These are phyloP conservation scores for Charadrius vociferus DNA, from an alignment of 2,113 vertebrate genomes.

Conservation along the genomic window DNA sequence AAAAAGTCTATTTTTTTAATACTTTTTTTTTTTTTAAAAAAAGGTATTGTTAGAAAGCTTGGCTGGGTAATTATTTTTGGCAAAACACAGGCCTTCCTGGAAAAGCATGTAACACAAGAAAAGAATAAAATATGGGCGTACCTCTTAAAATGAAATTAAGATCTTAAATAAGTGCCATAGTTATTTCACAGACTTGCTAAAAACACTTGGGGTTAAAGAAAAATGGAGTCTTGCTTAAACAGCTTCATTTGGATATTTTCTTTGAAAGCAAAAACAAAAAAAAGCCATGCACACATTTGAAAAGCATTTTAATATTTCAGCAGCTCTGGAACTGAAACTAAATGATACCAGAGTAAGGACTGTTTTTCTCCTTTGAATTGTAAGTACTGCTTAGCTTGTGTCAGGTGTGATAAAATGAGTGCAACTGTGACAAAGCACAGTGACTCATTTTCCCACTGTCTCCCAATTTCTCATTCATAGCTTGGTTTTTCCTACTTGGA, in stretches of 20 bases:
- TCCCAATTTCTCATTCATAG: conserved; percentile 55
- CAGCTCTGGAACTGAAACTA: conserved; percentile 18
- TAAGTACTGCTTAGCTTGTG: background rate
- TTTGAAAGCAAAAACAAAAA: conserved; percentile 18
- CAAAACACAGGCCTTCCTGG: background rate
- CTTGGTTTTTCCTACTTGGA: conserved; percentile 40
- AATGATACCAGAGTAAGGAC: conserved; percentile 4
- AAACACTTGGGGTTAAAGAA: conserved; percentile 9
- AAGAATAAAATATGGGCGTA: background rate
- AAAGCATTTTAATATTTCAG: conserved; percentile 30
- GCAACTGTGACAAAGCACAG: conserved; percentile 57
- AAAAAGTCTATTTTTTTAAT: background rate
- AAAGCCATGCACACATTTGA: background rate
- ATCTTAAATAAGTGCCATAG: background rate
- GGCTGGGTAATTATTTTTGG: background rate
- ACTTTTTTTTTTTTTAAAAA: background rate
- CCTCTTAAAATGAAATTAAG: conserved; percentile 9
- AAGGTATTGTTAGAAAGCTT: background rate
- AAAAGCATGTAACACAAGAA: background rate
- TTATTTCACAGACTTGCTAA: conserved; percentile 23
- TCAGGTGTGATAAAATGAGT: conserved; percentile 55
- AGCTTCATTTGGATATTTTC: conserved; percentile 31
- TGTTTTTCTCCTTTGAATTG: conserved; percentile 17
- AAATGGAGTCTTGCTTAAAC: background rate
- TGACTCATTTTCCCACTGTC: conserved; percentile 33